Conservation (phyloP, 2,797 vertebrate species). For the Choloepus didactylus region DNA sequence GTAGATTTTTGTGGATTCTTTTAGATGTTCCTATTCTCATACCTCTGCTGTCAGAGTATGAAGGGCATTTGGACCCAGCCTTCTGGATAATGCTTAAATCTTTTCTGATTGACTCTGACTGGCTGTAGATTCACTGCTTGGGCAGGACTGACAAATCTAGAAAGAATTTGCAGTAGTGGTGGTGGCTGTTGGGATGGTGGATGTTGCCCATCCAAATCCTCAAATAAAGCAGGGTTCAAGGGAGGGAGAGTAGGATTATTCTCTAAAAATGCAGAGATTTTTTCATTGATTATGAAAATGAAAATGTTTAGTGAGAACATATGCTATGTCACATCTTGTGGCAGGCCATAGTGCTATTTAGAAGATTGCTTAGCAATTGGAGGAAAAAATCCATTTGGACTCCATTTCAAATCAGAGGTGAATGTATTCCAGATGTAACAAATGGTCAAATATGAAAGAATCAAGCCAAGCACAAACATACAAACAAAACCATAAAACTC, state of each 20-base stretch:
- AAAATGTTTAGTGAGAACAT: conserved; percentile 5
- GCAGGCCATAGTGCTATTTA: background rate
- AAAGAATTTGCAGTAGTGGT: background rate
- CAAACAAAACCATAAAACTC: background rate
- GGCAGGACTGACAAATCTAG: conserved; percentile 4
- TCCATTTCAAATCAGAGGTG: conserved; percentile 3
- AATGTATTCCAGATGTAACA: conserved; percentile 4
- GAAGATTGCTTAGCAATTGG: background rate
- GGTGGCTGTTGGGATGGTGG: background rate
- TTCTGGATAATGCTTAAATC: background rate
- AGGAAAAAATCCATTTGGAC: background rate
- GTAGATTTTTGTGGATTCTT: background rate
- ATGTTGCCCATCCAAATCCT: background rate
- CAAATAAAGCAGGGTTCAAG: background rate
- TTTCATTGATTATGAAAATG: background rate
- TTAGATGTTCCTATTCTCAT: background rate
- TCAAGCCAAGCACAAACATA: conserved; percentile 1
- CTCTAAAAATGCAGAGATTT: background rate
- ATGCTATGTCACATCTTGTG: background rate
- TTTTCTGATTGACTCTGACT: background rate
- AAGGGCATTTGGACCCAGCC: background rate
- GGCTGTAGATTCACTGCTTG: background rate
- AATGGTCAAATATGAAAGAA: conserved; percentile 28
- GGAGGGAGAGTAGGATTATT: background rate
- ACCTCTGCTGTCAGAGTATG: background rate